These are phyloP conservation scores for Venusia cambrica DNA, from an alignment of 2,888 invertebrate species.

Conservation along the genomic window DNA sequence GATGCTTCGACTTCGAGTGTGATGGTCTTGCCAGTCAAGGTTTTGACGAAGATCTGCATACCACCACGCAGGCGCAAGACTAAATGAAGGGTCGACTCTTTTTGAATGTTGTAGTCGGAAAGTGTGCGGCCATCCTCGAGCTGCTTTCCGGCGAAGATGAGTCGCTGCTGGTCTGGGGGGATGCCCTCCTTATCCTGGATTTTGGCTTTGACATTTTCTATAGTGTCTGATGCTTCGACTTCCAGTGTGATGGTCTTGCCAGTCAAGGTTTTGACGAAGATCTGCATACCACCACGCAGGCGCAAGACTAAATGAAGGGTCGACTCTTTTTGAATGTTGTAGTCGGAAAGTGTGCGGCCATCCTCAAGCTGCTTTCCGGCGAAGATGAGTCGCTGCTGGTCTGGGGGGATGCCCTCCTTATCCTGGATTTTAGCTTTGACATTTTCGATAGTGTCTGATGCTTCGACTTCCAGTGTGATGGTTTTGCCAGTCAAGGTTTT, in stretches of 20 bases:
- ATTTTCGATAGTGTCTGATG: constrained; percentile 30
- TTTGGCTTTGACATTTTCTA: constrained; percentile 29
- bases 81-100: constrained; percentile 28
- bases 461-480: constrained; percentile 26
- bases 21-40: constrained; percentile 27
- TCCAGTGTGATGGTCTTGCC: constrained; percentile 29
- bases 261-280: constrained; percentile 29
- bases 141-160: constrained; percentile 31
- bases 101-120: constrained; percentile 31
- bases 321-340: constrained; percentile 30
- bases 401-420: constrained; percentile 31
- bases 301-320: constrained; percentile 29
- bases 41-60: constrained; percentile 33
- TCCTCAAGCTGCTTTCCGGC: constrained; percentile 31
- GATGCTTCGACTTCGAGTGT: constrained; percentile 29
- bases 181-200: constrained; percentile 32
- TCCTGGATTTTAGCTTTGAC: constrained; percentile 32
- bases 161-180: constrained; percentile 29
- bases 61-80: constrained; percentile 30
- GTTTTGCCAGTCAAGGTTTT: constrained; percentile 30
- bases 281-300: constrained; percentile 33
- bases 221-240: constrained; percentile 29
- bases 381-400: constrained; percentile 29
- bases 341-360: constrained; percentile 28
- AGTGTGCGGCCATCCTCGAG: constrained; percentile 29